Percentiles rank a stretch among this genome's conserved stretches.
Evolutionary conservation across 2,113 vertebrate species (phyloP).

Genomic region (Prinia subflava): DNA sequence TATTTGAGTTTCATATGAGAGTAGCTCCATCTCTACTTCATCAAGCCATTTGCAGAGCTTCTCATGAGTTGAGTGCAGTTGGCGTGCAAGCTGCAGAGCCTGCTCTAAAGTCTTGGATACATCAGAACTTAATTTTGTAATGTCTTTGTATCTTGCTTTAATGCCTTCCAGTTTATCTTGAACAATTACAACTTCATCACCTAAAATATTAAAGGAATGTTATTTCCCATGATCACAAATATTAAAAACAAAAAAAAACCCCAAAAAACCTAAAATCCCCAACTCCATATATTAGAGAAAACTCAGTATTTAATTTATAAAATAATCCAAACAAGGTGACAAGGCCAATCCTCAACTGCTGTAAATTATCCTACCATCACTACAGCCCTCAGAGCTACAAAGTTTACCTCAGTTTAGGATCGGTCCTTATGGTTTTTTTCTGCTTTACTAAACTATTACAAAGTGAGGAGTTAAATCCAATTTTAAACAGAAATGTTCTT

Average conservation of each 20-base stretch:
- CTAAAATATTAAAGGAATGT: conserved; percentile 72
- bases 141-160: conserved; percentile 91
- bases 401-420: background rate
- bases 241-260: background rate
- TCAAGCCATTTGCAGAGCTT: conserved; percentile 86
- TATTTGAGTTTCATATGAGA: conserved; percentile 74
- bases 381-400: background rate
- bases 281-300: background rate
- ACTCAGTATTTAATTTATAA: background rate
- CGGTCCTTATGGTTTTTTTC: background rate
- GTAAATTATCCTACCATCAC: background rate
- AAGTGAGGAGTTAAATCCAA: background rate
- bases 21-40: conserved; percentile 79
- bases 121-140: conserved; percentile 81
- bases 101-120: conserved; percentile 86
- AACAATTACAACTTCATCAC: conserved; percentile 94
- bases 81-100: conserved; percentile 81
- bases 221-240: background rate
- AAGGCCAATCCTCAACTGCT: background rate
- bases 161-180: conserved; percentile 96
- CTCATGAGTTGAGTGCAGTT: conserved; percentile 79
- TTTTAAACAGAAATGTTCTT: background rate
- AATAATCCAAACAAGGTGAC: background rate
- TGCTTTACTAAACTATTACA: background rate
- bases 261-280: background rate